phyloP scores from a whole-genome alignment of 1,140 invertebrate species.

The Eueides isabella region DNA sequence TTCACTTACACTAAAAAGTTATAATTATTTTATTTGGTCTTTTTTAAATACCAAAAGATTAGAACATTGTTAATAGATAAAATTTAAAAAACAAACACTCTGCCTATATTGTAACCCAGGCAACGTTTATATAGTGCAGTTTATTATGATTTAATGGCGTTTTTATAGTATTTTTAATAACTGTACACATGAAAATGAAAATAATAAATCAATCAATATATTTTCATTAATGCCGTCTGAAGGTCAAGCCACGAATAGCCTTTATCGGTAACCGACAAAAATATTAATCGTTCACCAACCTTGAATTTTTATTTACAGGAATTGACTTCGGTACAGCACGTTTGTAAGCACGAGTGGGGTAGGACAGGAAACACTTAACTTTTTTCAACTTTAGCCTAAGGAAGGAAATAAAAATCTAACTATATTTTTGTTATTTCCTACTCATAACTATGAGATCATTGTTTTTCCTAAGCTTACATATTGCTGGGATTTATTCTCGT shows the following conservation, averaged over 20 bases:
- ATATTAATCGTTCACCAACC: slow-evolving; percentile 1
- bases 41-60: not conserved
- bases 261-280: slow-evolving; percentile 8
- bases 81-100: not conserved
- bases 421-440: too few species aligned
- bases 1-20: too few species aligned
- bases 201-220: slow-evolving; percentile 11
- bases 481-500: too few species aligned
- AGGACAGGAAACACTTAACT: not conserved
- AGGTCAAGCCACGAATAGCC: not conserved
- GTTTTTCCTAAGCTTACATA: not conserved
- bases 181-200: not conserved
- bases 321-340: not conserved
- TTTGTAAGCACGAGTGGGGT: not conserved
- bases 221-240: slow-evolving; percentile 5
- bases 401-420: not conserved
- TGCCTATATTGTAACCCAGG: not conserved
- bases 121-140: not conserved
- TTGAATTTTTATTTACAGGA: not conserved
- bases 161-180: slow-evolving; percentile 5
- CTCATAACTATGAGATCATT: too few species aligned
- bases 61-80: not conserved
- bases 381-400: not conserved
- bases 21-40: too few species aligned
- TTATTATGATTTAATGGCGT: not conserved